phyloP scores from a whole-genome alignment of 92 coral and sea anemone species.

The Actinostola sp. region DNA sequence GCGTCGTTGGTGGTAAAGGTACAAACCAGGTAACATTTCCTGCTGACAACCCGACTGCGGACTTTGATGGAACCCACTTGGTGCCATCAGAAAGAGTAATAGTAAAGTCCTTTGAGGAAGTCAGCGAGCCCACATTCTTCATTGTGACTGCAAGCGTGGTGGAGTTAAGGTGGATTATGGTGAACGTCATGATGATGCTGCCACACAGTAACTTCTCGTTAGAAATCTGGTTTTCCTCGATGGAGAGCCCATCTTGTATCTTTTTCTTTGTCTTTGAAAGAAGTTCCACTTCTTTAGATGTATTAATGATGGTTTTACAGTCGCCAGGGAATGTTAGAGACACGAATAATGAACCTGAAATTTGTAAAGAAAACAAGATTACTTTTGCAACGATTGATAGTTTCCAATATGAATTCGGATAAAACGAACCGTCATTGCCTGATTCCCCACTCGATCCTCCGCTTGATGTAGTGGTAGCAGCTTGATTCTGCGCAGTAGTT shows the following conservation, averaged over 20 bases:
- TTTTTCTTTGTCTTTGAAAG: not conserved
- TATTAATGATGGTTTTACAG: not conserved
- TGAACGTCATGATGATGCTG: constrained; percentile 6
- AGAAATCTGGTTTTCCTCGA: not conserved
- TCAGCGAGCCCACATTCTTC: not conserved
- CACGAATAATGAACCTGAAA: not conserved
- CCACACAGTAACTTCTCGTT: constrained; percentile 11
- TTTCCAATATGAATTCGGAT: not conserved
- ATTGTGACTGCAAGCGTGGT: not conserved
- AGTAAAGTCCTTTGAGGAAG: not conserved
- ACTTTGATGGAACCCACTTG: not conserved
- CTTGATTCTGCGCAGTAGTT: not conserved
- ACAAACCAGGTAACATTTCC: not conserved
- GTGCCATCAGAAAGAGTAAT: constrained; percentile 13
- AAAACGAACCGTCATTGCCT: not conserved
- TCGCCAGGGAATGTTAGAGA: constrained; percentile 12
- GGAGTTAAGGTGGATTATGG: not conserved
- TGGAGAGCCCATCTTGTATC: not conserved
- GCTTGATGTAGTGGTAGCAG: not conserved
- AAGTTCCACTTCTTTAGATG: not conserved
- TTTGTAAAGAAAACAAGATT: too few species aligned
- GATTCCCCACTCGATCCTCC: not conserved
- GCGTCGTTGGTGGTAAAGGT: constrained; percentile 12
- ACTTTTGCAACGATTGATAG: too few species aligned
- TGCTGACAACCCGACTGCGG: not conserved